Evolutionary conservation across 2,888 invertebrate genomes (phyloP).

Genomic region (Drosophila cracens): DNA sequence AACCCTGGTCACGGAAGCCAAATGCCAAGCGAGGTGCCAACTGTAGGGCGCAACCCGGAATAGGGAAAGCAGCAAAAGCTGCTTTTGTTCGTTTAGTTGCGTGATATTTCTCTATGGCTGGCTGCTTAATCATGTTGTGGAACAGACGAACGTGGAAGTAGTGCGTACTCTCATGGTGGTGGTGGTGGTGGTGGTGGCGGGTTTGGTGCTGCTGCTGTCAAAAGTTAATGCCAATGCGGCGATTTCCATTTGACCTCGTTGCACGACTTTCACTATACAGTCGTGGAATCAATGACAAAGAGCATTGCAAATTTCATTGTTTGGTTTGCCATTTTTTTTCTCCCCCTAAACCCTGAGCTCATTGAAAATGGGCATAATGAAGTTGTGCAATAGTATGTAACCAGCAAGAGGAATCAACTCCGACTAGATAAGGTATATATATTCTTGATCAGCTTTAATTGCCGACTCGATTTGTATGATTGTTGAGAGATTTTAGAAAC

Average conservation of each 20-base stretch:
- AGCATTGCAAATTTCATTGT: constrained; percentile 71
- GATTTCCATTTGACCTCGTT: constrained; percentile 79
- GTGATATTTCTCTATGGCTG: constrained; percentile 75
- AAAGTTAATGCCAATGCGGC: constrained; percentile 79
- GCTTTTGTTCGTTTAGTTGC: constrained; percentile 76
- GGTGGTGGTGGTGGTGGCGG: constrained; percentile 36
- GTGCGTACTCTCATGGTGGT: constrained; percentile 15
- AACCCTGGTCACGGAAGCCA: constrained; percentile 39
- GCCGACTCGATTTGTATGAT: not conserved
- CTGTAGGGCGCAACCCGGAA: constrained; percentile 38
- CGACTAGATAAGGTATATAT: not conserved
- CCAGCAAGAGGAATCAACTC: not conserved
- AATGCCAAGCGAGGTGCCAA: constrained; percentile 63
- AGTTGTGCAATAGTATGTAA: not conserved
- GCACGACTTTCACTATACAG: constrained; percentile 50
- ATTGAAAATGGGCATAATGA: not conserved
- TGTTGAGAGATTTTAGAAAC: not conserved
- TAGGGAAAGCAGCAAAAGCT: constrained; percentile 17
- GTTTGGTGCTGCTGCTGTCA: constrained; percentile 63
- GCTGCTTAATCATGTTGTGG: constrained; percentile 72
- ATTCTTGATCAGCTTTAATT: not conserved
- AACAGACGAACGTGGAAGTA: constrained; percentile 1
- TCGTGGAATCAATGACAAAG: constrained; percentile 62
- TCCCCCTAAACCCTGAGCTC: not conserved
- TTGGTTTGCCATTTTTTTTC: constrained; percentile 44